Base-by-base conservation (phyloP, 2,797 vertebrate species). In the Acanthurus leucopareius region DNA sequence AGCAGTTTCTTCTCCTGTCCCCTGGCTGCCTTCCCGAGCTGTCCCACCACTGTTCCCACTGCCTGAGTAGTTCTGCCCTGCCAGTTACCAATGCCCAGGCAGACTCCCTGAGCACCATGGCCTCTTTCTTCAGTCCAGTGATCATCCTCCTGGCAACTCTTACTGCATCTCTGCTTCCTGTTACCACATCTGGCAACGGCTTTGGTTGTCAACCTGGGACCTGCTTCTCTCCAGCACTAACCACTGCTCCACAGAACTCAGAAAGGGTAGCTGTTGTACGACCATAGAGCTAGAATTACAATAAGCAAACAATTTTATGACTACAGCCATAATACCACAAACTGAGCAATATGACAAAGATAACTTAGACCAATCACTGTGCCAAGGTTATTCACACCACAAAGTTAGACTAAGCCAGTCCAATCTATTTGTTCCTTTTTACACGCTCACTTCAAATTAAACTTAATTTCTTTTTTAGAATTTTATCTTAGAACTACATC, bases 111-210 rank as follows among this genome's bases (percentile, higher is more conserved):
- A 81, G 80, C 56, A 49, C 59, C 79, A 75, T 71, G 83, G 73
- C 59, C 77, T 83, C 69, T 87, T 82, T 79, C 80, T 75, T 65
- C 52, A 74, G 60, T 79, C 80, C 63, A 88, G 38, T 83, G 74
- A 89, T 86, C 88, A 86, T 83, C 58, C 77, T 86, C 58, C 75
- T 92, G 88, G 83, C 82, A 77, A 60, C 42, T 77, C 54, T 61
- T 14, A 32, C 51, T 62, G 2, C 32, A 75, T 62, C 63, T 25
- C 40, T 79, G 58, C 54, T 73, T 42, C 80, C 66, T 72, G 58
- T 84, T 86, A 85, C 72, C 77, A 79, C 73, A 81, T 80, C 80
- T 86, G 84, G 69, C 63, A 74, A 40, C 58, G 48, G 38, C 32
- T 76, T 77, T 66, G 49, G 35, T 77, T 78, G 69, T 78, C 66